These are phyloP conservation scores for Acyrthosiphon pisum DNA, from an alignment of 1,140 invertebrate species.

Conservation along the genomic window DNA sequence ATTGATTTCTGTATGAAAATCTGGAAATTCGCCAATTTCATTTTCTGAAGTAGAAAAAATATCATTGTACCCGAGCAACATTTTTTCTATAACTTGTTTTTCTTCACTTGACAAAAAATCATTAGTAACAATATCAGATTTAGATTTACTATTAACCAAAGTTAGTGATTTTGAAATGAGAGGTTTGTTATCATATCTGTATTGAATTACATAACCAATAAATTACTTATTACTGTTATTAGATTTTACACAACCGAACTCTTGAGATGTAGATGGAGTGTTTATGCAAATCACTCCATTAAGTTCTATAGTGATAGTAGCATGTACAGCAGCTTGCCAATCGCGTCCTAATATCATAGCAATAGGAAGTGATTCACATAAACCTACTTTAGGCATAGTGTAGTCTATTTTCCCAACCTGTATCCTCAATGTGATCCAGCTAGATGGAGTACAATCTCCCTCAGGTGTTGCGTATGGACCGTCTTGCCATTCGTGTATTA, in stretches of 20 bases:
- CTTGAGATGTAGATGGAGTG: neutral
- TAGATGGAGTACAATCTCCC: neutral
- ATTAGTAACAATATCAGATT: neutral
- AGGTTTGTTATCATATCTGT: neutral
- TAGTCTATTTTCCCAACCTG: neutral
- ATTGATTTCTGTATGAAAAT: neutral
- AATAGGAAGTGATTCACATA: neutral
- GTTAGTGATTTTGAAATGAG: neutral
- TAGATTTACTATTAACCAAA: neutral
- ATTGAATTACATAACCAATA: neutral
- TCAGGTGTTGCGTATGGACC: neutral
- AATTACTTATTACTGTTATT: neutral
- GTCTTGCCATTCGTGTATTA: neutral
- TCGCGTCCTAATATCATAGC: constrained; percentile 1
- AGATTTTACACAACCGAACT: neutral
- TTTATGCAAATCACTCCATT: neutral
- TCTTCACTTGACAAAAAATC: neutral
- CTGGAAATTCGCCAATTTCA: neutral
- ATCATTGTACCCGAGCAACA: too few relatives aligned
- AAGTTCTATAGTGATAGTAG: neutral
- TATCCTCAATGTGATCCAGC: neutral
- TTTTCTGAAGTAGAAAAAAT: neutral
- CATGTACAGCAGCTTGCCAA: neutral
- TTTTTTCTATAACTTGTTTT: neutral
- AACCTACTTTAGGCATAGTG: neutral